Conservation (phyloP, 1,140 invertebrate genomes). For the Chironomus striatipennis region DNA sequence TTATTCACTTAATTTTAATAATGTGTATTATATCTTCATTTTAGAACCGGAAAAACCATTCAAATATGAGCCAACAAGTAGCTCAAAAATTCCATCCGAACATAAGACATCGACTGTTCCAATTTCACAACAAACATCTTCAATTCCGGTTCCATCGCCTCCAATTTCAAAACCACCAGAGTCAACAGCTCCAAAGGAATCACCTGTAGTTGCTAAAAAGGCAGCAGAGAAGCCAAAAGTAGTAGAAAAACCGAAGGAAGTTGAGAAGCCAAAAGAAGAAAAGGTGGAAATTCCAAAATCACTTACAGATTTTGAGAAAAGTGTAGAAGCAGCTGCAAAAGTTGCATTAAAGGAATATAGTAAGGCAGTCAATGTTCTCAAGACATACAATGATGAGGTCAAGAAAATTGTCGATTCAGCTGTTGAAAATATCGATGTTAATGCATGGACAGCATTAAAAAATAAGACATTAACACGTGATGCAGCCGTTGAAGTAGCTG, state of each 20-base stretch:
- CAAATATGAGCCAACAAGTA: not conserved
- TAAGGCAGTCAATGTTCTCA: slow-evolving; percentile 44
- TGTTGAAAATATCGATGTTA: slow-evolving; percentile 44
- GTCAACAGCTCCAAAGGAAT: not conserved
- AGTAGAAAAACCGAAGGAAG: not conserved
- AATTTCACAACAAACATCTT: not conserved
- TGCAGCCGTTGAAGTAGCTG: slow-evolving; percentile 43
- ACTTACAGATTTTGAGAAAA: slow-evolving; percentile 47
- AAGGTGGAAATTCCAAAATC: slow-evolving; percentile 37
- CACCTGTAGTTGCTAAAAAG: not conserved
- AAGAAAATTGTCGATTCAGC: slow-evolving; percentile 49
- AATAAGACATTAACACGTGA: slow-evolving; percentile 47
- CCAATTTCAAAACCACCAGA: not conserved
- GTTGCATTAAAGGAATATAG: slow-evolving; percentile 49
- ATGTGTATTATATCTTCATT: no score
- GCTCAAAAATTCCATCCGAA: slow-evolving; percentile 8
- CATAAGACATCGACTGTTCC: not conserved
- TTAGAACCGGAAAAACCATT: not conserved
- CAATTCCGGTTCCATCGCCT: not conserved
- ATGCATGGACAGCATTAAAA: slow-evolving; percentile 50
- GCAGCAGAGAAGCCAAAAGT: not conserved
- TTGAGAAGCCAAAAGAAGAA: not conserved
- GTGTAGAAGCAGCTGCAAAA: slow-evolving; percentile 44
- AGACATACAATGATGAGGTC: slow-evolving; percentile 50
- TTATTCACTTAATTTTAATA: no score